Evolutionary conservation across 2,888 invertebrate genomes (phyloP), one percentile per base, ranked within the genome.

Genomic region (Mythimna lalbum): DNA sequence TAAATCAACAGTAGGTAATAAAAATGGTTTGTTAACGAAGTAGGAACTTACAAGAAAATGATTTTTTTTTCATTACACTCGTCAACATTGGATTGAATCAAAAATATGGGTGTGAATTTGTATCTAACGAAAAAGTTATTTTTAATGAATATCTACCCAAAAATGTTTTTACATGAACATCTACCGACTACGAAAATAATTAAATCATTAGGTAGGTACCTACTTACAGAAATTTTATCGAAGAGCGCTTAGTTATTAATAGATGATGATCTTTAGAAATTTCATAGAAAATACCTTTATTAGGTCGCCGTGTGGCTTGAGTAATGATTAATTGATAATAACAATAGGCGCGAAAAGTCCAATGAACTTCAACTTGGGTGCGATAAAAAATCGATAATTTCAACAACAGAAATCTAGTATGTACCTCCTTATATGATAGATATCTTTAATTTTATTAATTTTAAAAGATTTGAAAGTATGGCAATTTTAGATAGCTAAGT

Each of bases 361-460:
- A 63, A 33, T n/a, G 56, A 66, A 62, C 59, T 33, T 70, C 33
- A 27, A 19, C 31, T n/a, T 49, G 2, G 27, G 39, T 50, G 39
- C 47, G 49, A 64, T 62, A 60, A 75, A 80, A 83, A 83, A 86
- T 86, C 86, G 73, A 86, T 86, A 87, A 53, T 85, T 77, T 69
- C 39, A 74, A 82, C 87, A 86, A 85, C 39, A 60, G 33, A 39
- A 55, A 36, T 31, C 7, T 27, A 36, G 6, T 60, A 23, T 23
- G 4, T 60, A 23, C 19, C 47, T 47, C 47, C 19, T 19, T 19
- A 19, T 19, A 47, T 47, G 19, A 19, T n/a, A 19, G 17, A 47
- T n/a, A 49, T 49, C 9, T 49, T 49, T 49, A 49, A n/a, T n/a
- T 17, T 3, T 17, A 17, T 19, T 19, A 53, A 53, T 27, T 17